A percentile compares a stretch with the other conserved stretches of the same genome.
phyloP scores from a whole-genome alignment of 2,797 vertebrate species.

The Muscicapa comitata region DNA sequence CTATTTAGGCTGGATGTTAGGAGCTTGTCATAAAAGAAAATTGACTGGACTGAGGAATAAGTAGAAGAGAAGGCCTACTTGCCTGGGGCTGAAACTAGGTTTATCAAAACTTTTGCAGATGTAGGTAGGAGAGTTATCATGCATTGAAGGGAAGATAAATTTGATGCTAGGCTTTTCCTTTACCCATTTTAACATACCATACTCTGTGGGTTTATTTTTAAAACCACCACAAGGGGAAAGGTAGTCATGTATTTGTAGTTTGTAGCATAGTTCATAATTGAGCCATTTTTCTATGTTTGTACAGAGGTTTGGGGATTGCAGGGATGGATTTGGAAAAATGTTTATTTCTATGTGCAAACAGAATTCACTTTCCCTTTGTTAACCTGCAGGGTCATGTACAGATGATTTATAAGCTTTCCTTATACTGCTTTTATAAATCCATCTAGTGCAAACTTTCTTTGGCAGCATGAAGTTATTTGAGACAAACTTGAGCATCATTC shows the following conservation, averaged over 20 bases:
- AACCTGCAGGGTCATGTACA: slow-evolving; percentile 15
- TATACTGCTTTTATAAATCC: slow-evolving; percentile 37
- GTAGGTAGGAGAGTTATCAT: neutral
- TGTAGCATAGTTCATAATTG: neutral
- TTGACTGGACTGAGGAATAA: neutral
- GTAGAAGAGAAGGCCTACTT: neutral
- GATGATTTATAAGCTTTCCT: slow-evolving; percentile 51
- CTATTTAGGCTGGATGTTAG: neutral
- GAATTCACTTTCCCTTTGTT: slow-evolving; percentile 25
- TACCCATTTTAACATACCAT: neutral
- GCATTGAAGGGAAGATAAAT: neutral
- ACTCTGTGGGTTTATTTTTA: neutral
- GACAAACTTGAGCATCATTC: slow-evolving; percentile 46
- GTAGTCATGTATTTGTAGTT: neutral
- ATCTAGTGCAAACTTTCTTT: slow-evolving; percentile 55
- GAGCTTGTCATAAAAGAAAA: neutral
- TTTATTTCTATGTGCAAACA: slow-evolving; percentile 1
- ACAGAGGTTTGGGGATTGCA: neutral
- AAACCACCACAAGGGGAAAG: neutral
- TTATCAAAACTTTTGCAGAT: neutral
- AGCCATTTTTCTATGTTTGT: slow-evolving; percentile 33
- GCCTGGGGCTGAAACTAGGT: neutral
- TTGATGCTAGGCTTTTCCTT: neutral
- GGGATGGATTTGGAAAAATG: slow-evolving; percentile 4
- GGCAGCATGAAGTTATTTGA: slow-evolving; percentile 49